Evolutionary conservation across 2,113 vertebrate genomes (phyloP).

Genomic region (Corythornis cristatus): DNA sequence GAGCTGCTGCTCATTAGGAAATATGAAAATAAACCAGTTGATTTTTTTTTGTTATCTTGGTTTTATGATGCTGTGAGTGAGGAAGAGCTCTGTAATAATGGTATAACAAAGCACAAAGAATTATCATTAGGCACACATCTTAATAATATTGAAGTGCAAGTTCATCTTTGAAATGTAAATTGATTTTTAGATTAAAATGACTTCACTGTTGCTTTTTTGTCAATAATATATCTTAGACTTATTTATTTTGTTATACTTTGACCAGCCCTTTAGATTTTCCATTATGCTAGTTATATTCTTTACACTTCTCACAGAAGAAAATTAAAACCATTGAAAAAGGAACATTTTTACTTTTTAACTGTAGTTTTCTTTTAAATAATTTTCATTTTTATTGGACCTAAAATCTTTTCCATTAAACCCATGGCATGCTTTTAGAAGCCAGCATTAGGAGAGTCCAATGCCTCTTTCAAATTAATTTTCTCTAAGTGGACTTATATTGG

Average conservation of each 20-base stretch:
- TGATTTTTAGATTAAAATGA: constrained; percentile 60
- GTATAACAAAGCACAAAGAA: not conserved
- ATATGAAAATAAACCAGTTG: not conserved
- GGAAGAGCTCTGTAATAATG: not conserved
- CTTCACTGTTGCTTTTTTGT: constrained; percentile 46
- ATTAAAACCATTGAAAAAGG: not conserved
- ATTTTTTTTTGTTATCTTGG: not conserved
- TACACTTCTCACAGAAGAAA: not conserved
- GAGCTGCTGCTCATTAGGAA: not conserved
- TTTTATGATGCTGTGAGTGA: not conserved
- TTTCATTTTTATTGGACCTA: not conserved
- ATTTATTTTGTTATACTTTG: not conserved
- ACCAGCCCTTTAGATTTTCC: not conserved
- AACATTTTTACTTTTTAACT: not conserved
- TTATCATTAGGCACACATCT: not conserved
- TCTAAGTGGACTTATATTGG: constrained; percentile 6
- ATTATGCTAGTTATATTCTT: not conserved
- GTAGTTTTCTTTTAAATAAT: constrained; percentile 7
- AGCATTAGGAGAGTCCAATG: not conserved
- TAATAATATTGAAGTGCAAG: not conserved
- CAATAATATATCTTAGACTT: constrained; percentile 20
- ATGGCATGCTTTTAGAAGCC: not conserved
- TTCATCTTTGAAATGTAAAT: constrained; percentile 62
- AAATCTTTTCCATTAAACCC: not conserved
- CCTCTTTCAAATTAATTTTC: not conserved